Conservation (phyloP, 2,888 invertebrate genomes). For the Papilio protenor region DNA sequence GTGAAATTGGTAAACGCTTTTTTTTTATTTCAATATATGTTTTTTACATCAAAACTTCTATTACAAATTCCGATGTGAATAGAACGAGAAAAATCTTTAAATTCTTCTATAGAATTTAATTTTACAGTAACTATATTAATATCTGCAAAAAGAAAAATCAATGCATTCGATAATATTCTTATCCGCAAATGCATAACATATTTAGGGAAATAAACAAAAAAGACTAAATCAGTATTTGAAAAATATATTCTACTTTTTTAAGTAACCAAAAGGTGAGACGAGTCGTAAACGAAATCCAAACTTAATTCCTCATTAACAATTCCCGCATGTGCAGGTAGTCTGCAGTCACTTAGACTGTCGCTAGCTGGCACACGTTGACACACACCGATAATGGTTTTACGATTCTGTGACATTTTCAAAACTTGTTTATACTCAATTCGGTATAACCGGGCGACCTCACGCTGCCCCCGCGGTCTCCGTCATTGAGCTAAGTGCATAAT, state of each 20-base stretch:
- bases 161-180: not conserved
- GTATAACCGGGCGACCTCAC: slow-evolving; percentile 73
- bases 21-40: not conserved
- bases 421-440: slow-evolving; percentile 70
- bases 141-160: not conserved
- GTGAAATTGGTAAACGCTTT: not conserved
- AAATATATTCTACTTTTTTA: not conserved
- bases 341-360: slow-evolving; percentile 47
- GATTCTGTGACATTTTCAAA: slow-evolving; percentile 72
- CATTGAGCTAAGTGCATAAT: slow-evolving; percentile 28
- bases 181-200: not conserved
- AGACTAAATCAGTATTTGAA: not conserved
- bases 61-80: not conserved
- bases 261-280: not conserved
- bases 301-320: not conserved
- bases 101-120: not conserved
- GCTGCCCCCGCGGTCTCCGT: slow-evolving; percentile 56
- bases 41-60: not conserved
- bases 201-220: not conserved
- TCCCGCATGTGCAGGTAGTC: slow-evolving; percentile 16
- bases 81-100: not conserved
- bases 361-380: slow-evolving; percentile 57
- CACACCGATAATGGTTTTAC: slow-evolving; percentile 49
- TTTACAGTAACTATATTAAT: not conserved
- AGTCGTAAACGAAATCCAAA: slow-evolving; percentile 1